Conservation (phyloP, 2,113 vertebrate species). For the Rhizomys pruinosus region DNA sequence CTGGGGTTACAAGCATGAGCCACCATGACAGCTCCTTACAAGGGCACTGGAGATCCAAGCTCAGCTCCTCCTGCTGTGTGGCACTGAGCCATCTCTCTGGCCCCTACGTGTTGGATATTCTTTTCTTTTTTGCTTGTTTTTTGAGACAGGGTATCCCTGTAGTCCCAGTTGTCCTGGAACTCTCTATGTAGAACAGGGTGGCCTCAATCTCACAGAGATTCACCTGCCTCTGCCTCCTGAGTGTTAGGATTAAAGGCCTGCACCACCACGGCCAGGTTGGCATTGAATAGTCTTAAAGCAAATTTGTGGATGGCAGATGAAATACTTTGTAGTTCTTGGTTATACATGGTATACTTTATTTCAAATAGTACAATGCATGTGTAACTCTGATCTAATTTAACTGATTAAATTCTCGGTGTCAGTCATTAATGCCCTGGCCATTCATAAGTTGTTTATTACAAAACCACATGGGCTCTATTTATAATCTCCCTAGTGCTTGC, state of each 20-base stretch:
- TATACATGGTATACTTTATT: slow-evolving; percentile 97
- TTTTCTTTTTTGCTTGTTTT: neutral
- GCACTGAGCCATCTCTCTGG: neutral
- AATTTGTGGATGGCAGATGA: slow-evolving; percentile 94
- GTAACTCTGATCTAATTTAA: neutral
- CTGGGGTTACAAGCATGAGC: neutral
- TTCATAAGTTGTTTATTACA: neutral
- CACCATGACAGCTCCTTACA: neutral
- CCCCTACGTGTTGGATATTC: neutral
- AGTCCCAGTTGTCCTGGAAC: too few species aligned
- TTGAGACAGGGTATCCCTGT: neutral
- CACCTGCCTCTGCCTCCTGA: neutral
- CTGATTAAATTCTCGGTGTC: slow-evolving; percentile 91
- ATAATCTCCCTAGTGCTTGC: neutral
- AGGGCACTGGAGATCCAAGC: neutral
- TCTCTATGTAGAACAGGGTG: too few species aligned
- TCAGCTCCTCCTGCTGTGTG: neutral
- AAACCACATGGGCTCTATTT: neutral
- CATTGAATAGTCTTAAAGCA: slow-evolving; percentile 90
- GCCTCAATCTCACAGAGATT: too few species aligned
- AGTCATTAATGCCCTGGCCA: slow-evolving; percentile 92
- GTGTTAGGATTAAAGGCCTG: neutral
- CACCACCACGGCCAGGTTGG: neutral
- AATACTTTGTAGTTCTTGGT: slow-evolving; percentile 98
- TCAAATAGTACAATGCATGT: slow-evolving; percentile 57